phyloP scores from a whole-genome alignment of 2,888 invertebrate genomes.

The Candidula unifasciata region DNA sequence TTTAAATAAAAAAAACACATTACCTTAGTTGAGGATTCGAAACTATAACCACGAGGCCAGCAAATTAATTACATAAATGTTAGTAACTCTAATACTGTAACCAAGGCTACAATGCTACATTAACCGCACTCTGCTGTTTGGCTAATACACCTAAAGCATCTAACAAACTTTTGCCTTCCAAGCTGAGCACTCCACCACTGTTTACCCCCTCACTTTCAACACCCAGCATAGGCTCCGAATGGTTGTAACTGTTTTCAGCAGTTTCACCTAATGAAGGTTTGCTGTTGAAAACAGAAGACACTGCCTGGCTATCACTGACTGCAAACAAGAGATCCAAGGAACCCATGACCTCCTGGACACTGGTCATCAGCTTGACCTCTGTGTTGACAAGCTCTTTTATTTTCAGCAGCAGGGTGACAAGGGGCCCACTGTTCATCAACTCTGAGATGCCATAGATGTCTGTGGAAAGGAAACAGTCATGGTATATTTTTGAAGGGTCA shows the following conservation, averaged over 20 bases:
- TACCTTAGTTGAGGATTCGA: no score
- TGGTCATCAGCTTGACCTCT: constrained; percentile 81
- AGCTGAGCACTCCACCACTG: neutral
- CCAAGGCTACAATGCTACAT: constrained; percentile 2
- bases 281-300: constrained; percentile 1
- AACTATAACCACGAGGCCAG: no score
- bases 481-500: no score
- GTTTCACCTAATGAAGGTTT: neutral
- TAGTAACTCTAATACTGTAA: neutral
- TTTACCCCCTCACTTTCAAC: neutral
- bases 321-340: constrained; percentile 75
- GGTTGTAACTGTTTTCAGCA: neutral
- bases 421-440: constrained; percentile 81
- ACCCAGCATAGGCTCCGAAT: neutral
- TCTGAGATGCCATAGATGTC: constrained; percentile 67
- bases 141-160: constrained; percentile 28
- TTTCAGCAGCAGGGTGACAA: constrained; percentile 82
- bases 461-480: constrained; percentile 4
- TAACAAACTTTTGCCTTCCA: constrained; percentile 20
- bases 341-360: constrained; percentile 77
- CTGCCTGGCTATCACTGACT: constrained; percentile 57
- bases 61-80: no score
- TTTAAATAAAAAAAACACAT: no score
- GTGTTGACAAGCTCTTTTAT: constrained; percentile 83
- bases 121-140: neutral